Conservation (phyloP, 2,888 invertebrate species). For the Encarsia formosa region DNA sequence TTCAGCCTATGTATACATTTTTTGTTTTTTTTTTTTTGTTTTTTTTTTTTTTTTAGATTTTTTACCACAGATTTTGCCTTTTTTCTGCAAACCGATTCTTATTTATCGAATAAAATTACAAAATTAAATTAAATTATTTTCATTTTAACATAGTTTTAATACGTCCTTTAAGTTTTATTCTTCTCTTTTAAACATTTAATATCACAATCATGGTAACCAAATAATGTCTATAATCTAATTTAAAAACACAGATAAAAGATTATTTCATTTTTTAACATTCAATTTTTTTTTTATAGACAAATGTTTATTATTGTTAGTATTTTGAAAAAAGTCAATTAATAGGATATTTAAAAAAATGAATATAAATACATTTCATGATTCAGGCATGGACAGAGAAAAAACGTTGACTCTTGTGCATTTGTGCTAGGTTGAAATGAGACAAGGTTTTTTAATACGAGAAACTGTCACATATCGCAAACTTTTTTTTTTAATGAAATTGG, state of each 20-base stretch:
- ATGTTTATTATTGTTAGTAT: conserved; percentile 5
- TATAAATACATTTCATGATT: conserved; percentile 23
- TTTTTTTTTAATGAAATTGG: too few species aligned
- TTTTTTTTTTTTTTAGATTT: too few species aligned
- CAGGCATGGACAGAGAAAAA: too few species aligned
- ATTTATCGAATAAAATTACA: conserved; percentile 3
- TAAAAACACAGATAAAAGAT: too few species aligned
- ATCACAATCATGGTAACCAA: not conserved
- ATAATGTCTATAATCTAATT: too few species aligned
- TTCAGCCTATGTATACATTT: too few species aligned
- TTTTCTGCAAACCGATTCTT: conserved; percentile 9
- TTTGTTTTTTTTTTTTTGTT: not conserved
- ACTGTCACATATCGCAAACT: too few species aligned
- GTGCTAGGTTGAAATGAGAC: too few species aligned
- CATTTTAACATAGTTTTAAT: not conserved
- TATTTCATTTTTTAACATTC: conserved; percentile 1
- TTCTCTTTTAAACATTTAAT: conserved; percentile 15
- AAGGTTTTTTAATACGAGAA: too few species aligned
- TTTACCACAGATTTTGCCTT: conserved; percentile 4
- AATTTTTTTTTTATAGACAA: not conserved
- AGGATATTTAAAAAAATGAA: conserved; percentile 15
- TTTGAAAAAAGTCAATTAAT: conserved; percentile 23
- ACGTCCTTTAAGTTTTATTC: conserved; percentile 1
- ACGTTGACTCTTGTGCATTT: too few species aligned
- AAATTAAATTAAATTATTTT: conserved; percentile 17